A percentile compares a stretch with the other conserved stretches of the same genome.
Evolutionary conservation across 37 sponge, comb jelly and placozoan species (phyloP).

Genomic region (Agelas oroides): DNA sequence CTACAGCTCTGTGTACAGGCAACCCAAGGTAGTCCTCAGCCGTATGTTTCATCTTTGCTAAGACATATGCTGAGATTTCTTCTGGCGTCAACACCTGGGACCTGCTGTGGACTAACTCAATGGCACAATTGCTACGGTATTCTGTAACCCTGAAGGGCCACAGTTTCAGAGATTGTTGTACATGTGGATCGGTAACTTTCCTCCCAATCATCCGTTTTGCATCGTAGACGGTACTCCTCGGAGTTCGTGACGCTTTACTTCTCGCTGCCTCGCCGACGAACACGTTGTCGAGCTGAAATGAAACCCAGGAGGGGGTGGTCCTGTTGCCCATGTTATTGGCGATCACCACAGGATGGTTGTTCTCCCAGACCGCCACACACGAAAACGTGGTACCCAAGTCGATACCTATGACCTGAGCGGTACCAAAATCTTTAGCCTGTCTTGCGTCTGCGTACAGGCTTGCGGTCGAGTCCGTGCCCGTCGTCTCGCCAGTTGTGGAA

Average conservation of each 20-base stretch:
- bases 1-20: conserved; percentile 68
- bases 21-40: conserved; percentile 90
- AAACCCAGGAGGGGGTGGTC: conserved; percentile 96
- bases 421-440: background rate
- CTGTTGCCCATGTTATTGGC: conserved; percentile 92
- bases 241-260: conserved; percentile 73
- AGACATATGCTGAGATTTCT: conserved; percentile 88
- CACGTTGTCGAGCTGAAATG: conserved; percentile 65
- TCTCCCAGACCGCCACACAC: conserved; percentile 93
- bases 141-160: conserved; percentile 84
- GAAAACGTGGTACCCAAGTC: conserved; percentile 97
- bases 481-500: too few species aligned
- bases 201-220: conserved; percentile 95
- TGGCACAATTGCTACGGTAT: conserved; percentile 72
- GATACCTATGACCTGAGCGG: conserved; percentile 75
- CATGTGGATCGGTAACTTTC: conserved; percentile 54
- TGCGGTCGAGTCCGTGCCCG: too few species aligned
- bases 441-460: too few species aligned
- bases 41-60: conserved; percentile 94
- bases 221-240: conserved; percentile 78
- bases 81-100: conserved; percentile 73
- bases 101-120: conserved; percentile 35
- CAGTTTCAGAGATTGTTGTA: conserved; percentile 62
- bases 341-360: conserved; percentile 67
- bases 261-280: conserved; percentile 92